Evolutionary conservation across 1,140 invertebrate species (phyloP).

Genomic region (Drosophila simulans): DNA sequence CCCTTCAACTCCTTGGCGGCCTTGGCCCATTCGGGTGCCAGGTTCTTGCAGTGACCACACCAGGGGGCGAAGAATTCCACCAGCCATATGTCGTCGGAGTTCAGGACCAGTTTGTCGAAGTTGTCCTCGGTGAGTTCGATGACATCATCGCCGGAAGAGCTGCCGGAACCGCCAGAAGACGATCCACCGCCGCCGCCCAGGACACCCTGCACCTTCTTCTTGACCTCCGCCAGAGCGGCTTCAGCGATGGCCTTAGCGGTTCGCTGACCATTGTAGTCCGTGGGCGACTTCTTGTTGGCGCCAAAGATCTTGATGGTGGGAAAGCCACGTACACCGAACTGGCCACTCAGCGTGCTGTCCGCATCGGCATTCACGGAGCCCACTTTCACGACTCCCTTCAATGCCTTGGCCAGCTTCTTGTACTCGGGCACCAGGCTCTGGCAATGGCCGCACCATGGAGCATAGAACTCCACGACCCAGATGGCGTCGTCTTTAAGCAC

Average conservation of each 20-base stretch:
- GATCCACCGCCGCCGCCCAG: constrained; percentile 70
- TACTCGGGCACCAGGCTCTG: constrained; percentile 94
- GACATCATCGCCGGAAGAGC: constrained; percentile 88
- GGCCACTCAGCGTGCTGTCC: constrained; percentile 91
- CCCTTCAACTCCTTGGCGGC: constrained; percentile 98
- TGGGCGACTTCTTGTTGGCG: constrained; percentile 93
- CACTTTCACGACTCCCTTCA: constrained; percentile 96
- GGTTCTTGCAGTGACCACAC: constrained; percentile 98
- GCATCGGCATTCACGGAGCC: constrained; percentile 97
- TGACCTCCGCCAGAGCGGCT: constrained; percentile 87
- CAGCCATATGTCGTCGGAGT: constrained; percentile 97
- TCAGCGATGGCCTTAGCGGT: constrained; percentile 95
- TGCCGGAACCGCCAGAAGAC: constrained; percentile 33
- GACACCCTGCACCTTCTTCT: constrained; percentile 75
- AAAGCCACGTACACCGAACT: constrained; percentile 95
- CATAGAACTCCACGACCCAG: constrained; percentile 95
- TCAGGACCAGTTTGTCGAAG: constrained; percentile 95
- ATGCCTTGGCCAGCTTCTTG: constrained; percentile 93
- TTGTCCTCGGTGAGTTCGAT: constrained; percentile 97
- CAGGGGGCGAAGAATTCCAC: constrained; percentile 99
- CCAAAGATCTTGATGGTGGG: constrained; percentile 99
- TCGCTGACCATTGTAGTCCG: constrained; percentile 94
- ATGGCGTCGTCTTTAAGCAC: constrained; percentile 94
- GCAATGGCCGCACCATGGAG: constrained; percentile 97
- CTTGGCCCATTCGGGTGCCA: constrained; percentile 97